Evolutionary conservation across 2,113 vertebrate genomes (phyloP).

Genomic region (Cyanoramphus novaezelandiae): DNA sequence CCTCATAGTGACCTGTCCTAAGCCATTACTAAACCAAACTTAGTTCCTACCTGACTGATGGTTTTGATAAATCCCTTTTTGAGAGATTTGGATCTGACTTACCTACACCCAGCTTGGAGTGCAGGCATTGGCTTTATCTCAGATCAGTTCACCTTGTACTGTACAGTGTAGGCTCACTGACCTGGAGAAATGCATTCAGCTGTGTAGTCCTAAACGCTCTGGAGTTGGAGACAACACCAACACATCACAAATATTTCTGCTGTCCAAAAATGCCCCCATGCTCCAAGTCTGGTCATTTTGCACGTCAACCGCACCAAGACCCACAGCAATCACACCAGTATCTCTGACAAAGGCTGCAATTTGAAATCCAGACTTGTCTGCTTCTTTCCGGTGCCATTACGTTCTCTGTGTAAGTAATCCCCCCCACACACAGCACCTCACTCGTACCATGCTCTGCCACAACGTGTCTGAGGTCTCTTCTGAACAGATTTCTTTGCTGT

Average conservation of each 20-base stretch:
- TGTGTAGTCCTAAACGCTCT: too few relatives aligned
- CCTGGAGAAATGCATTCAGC: neutral
- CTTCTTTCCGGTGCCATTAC: accelerated
- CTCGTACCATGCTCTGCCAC: neutral
- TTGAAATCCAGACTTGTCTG: neutral
- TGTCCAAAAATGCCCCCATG: neutral
- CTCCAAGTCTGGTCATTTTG: neutral
- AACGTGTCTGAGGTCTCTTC: neutral
- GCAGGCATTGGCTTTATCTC: neutral
- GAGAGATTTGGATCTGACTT: neutral
- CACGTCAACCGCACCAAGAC: neutral
- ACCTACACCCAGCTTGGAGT: accelerated
- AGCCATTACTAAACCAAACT: neutral
- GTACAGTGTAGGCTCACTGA: neutral
- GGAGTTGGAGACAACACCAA: neutral
- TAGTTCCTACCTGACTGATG: neutral
- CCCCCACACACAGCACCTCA: neutral
- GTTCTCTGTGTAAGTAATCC: neutral
- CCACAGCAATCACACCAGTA: neutral
- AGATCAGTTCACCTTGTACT: neutral
- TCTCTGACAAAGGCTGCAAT: neutral
- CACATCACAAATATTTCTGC: neutral
- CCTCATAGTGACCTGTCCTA: neutral
- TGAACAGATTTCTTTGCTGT: neutral
- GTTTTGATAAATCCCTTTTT: neutral